phyloP scores from a whole-genome alignment of 2,888 invertebrate species.

The Criorhina ranunculi region DNA sequence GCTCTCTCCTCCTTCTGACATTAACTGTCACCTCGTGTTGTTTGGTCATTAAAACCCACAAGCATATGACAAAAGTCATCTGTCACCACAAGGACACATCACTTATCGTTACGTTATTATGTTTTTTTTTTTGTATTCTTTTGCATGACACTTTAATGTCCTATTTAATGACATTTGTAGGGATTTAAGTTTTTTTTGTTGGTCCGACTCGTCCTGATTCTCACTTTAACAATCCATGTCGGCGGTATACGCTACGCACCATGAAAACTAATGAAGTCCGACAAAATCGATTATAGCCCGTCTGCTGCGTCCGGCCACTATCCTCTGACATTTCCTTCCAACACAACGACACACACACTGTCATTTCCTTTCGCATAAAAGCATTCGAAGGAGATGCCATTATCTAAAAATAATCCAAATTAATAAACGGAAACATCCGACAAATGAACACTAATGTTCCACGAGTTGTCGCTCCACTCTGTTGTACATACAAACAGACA shows the following conservation, averaged over 20 bases:
- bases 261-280: constrained; percentile 69
- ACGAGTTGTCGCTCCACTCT: constrained; percentile 36
- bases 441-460: constrained; percentile 67
- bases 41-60: background rate
- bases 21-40: constrained; percentile 9
- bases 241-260: constrained; percentile 29
- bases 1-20: background rate
- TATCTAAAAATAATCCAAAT: constrained; percentile 74
- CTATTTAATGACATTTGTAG: constrained; percentile 49
- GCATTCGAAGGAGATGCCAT: constrained; percentile 49
- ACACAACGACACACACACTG: background rate
- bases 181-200: constrained; percentile 44
- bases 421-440: constrained; percentile 72
- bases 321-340: constrained; percentile 1
- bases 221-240: constrained; percentile 29
- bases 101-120: constrained; percentile 3
- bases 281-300: constrained; percentile 66
- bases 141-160: constrained; percentile 32
- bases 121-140: constrained; percentile 1
- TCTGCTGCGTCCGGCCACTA: constrained; percentile 21
- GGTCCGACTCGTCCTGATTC: background rate
- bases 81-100: constrained; percentile 36
- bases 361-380: constrained; percentile 19
- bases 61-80: constrained; percentile 26
- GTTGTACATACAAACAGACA: constrained; percentile 18